A percentile compares a stretch with the other conserved stretches of the same genome.
Conservation (phyloP, 2,797 vertebrate species). For the Acanthiza pusilla region DNA sequence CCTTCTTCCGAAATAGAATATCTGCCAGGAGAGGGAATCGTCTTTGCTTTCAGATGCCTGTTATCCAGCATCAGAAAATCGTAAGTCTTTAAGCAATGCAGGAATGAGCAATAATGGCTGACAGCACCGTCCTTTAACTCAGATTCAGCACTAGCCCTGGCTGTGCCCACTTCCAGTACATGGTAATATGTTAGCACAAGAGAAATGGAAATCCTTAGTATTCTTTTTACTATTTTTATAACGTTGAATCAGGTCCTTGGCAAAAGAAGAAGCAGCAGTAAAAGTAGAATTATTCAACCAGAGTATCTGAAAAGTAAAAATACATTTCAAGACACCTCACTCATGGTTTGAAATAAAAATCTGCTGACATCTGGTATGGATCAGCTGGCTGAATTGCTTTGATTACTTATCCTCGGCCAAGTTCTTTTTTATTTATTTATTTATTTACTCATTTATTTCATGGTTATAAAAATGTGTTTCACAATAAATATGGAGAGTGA, state of each 20-base stretch:
- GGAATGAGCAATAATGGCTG: background rate
- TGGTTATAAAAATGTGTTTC: slow-evolving; percentile 33
- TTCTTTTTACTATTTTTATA: background rate
- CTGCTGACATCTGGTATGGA: slow-evolving; percentile 19
- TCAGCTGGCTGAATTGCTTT: slow-evolving; percentile 28
- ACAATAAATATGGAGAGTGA: slow-evolving; percentile 54
- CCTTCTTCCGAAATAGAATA: background rate
- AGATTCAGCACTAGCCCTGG: background rate
- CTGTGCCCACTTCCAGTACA: background rate
- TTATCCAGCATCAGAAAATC: background rate
- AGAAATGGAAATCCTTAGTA: background rate
- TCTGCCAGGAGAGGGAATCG: background rate
- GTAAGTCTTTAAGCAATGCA: background rate
- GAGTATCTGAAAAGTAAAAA: slow-evolving; percentile 29
- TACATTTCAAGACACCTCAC: background rate
- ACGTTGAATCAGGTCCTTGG: background rate
- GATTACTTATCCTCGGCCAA: slow-evolving; percentile 8
- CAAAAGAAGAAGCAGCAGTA: background rate
- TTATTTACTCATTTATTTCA: slow-evolving; percentile 48
- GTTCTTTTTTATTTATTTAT: slow-evolving; percentile 8
- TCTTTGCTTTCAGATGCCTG: background rate
- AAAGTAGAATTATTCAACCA: slow-evolving; percentile 1
- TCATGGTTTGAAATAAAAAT: slow-evolving; percentile 18
- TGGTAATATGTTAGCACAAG: background rate
- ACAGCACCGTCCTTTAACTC: background rate